phyloP scores from a whole-genome alignment of 2,797 vertebrate species.

The Buceros bicornis region DNA sequence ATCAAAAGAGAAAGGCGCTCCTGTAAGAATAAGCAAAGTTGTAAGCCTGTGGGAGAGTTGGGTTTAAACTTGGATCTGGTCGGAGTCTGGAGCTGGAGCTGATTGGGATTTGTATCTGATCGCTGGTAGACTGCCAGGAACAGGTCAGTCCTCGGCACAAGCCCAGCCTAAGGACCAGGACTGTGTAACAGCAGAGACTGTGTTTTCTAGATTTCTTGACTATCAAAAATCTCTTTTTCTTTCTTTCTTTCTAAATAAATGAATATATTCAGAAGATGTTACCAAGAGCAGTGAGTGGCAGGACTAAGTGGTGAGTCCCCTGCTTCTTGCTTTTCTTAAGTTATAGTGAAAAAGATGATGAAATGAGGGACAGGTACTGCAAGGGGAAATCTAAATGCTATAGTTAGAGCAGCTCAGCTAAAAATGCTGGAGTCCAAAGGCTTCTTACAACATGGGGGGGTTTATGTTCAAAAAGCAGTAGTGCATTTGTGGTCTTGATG shows the following conservation, averaged over 20 bases:
- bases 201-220: neutral
- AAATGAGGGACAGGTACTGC: neutral
- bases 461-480: neutral
- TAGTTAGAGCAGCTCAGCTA: neutral
- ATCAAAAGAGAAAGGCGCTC: neutral
- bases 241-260: neutral
- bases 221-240: neutral
- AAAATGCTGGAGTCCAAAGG: neutral
- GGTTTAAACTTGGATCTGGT: neutral
- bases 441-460: neutral
- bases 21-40: neutral
- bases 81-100: neutral
- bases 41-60: neutral
- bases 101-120: neutral
- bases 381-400: neutral
- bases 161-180: neutral
- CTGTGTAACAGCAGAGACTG: neutral
- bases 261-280: neutral
- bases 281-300: neutral
- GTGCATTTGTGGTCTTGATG: neutral
- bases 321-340: neutral
- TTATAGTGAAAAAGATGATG: neutral
- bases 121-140: neutral
- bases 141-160: neutral
- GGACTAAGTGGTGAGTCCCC: neutral